phyloP scores from a whole-genome alignment of 2,888 invertebrate genomes.

The Nephrotoma appendiculata region DNA sequence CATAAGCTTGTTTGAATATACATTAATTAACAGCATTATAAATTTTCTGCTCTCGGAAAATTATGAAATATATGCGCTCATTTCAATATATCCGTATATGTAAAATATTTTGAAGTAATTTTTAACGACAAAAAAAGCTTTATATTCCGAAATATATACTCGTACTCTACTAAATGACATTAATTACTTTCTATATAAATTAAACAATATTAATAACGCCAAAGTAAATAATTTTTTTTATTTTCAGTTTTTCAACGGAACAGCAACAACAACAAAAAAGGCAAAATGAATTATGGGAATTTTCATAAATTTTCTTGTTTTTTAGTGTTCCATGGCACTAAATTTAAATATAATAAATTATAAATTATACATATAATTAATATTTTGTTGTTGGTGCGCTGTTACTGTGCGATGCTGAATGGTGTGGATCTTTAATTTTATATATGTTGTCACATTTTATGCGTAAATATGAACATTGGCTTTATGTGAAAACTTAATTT shows the following conservation, averaged over 20 bases:
- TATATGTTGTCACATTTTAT: not conserved
- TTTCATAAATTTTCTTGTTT: not conserved
- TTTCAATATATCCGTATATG: not conserved
- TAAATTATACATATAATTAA: not conserved
- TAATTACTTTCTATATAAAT: not conserved
- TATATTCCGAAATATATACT: not conserved
- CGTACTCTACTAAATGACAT: not conserved
- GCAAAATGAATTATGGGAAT: not conserved
- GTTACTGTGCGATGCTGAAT: not conserved
- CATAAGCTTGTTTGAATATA: not conserved
- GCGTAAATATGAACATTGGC: not conserved
- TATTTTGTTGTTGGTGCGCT: not conserved
- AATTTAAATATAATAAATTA: not conserved
- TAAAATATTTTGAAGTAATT: not conserved
- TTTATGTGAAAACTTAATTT: not conserved
- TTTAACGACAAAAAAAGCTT: not conserved
- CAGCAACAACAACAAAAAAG: not conserved
- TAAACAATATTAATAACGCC: not conserved
- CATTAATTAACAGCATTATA: not conserved
- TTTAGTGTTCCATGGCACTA: not conserved
- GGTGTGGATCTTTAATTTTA: not conserved
- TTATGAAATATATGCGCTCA: not conserved
- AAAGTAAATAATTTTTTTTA: not conserved
- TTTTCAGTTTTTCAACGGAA: not conserved
- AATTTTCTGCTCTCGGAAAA: not conserved